Percentiles rank a stretch among this genome's conserved stretches.
Evolutionary conservation across 2,113 vertebrate species (phyloP).

Genomic region (Crotophaga sulcirostris): DNA sequence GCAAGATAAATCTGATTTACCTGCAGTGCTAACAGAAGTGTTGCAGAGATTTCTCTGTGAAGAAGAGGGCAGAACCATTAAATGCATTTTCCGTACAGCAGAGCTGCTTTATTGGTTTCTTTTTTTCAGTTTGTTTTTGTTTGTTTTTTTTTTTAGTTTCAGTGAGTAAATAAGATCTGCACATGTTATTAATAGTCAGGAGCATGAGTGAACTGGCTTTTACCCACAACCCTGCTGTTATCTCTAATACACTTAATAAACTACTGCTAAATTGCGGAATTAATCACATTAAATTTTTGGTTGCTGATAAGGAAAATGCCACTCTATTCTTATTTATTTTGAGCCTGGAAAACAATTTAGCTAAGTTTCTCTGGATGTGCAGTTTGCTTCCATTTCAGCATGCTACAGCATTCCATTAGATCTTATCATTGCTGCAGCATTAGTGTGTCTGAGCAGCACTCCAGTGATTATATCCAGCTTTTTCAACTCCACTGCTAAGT

Average conservation of each 20-base stretch:
- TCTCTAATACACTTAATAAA: constrained; percentile 41
- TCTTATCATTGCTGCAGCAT: not conserved
- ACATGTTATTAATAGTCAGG: not conserved
- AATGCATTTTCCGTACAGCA: not conserved
- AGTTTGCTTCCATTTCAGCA: not conserved
- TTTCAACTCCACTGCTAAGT: constrained; percentile 28
- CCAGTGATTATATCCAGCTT: not conserved
- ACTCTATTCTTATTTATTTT: constrained; percentile 51
- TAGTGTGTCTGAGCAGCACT: constrained; percentile 1
- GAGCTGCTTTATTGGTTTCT: not conserved
- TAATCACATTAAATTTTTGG: constrained; percentile 54
- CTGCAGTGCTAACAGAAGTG: not conserved
- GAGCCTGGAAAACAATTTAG: constrained; percentile 42
- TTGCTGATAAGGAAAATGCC: constrained; percentile 32
- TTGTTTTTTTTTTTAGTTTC: constrained; percentile 29
- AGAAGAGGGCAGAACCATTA: not conserved
- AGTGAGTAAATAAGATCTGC: not conserved
- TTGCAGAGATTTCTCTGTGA: not conserved
- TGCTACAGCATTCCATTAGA: not conserved
- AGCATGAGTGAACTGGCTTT: not conserved
- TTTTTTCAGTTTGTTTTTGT: not conserved
- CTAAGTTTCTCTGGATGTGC: constrained; percentile 1
- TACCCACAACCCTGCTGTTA: constrained; percentile 29
- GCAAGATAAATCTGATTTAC: constrained; percentile 5
- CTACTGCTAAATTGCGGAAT: constrained; percentile 46